Evolutionary conservation across 1,140 invertebrate species (phyloP).

Genomic region (Bactericera cockerelli): DNA sequence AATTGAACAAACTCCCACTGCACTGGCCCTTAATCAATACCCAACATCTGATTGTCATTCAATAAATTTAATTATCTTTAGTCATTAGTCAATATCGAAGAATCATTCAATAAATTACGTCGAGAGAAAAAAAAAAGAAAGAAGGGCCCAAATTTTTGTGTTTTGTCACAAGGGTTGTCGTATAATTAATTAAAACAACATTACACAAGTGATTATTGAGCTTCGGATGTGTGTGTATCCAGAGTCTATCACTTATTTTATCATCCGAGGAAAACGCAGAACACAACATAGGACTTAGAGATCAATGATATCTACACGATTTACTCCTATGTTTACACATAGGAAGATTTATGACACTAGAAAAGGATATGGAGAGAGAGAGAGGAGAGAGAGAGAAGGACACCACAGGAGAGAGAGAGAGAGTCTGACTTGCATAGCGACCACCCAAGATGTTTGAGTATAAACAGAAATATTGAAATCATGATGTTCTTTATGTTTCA

Average conservation of each 20-base stretch:
- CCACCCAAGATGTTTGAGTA: constrained; percentile 1
- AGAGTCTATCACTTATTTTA: not conserved
- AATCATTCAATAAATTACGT: not conserved
- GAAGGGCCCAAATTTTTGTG: not conserved
- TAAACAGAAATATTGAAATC: constrained; percentile 5
- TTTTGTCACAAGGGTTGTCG: not conserved
- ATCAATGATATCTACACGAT: not conserved
- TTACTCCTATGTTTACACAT: not conserved
- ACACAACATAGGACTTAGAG: not conserved
- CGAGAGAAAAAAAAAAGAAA: not conserved
- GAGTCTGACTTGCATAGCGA: too few relatives aligned
- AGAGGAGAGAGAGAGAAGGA: not conserved
- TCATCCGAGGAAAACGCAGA: not conserved
- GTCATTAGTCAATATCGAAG: too few relatives aligned
- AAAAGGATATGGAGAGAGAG: not conserved
- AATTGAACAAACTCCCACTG: too few relatives aligned
- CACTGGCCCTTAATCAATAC: too few relatives aligned
- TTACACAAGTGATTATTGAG: not conserved
- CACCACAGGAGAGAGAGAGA: too few relatives aligned
- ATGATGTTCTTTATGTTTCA: not conserved
- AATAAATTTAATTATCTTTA: too few relatives aligned
- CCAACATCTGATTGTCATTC: too few relatives aligned
- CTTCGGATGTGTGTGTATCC: not conserved
- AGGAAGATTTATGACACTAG: constrained; percentile 1
- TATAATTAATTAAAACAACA: not conserved